Conservation (phyloP, 2,797 vertebrate genomes). For the Molossus alvarezi region DNA sequence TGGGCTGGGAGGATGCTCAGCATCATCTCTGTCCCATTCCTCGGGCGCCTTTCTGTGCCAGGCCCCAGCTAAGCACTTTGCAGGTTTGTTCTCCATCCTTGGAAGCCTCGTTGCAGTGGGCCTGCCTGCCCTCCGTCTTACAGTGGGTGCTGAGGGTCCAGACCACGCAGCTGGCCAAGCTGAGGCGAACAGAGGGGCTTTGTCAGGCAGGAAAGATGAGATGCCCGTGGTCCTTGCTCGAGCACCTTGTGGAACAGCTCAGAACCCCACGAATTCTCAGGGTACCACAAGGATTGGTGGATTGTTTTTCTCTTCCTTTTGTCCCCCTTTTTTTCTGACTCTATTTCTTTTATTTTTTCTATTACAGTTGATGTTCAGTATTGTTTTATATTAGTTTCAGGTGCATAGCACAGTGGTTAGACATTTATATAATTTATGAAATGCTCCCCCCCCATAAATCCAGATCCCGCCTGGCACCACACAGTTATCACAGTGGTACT, state of each 20-base stretch:
- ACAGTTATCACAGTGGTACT: background rate
- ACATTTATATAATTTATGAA: background rate
- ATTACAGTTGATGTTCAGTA: background rate
- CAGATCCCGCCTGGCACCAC: background rate
- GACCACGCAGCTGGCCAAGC: background rate
- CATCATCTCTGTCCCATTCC: accelerated
- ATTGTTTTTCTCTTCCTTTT: background rate
- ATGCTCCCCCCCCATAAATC: too few relatives aligned
- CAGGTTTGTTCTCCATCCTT: background rate
- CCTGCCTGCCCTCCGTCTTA: background rate
- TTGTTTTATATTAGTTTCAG: background rate
- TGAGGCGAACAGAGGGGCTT: background rate
- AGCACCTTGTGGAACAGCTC: background rate
- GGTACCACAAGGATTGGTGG: accelerated
- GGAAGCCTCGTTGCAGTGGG: background rate
- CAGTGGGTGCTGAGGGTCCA: background rate
- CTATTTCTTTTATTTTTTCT: background rate
- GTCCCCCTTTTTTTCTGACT: background rate
- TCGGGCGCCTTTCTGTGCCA: background rate
- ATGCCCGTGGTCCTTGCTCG: background rate
- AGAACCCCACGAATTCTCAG: background rate
- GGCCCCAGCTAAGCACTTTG: background rate
- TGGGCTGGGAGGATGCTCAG: background rate
- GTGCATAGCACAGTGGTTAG: background rate
- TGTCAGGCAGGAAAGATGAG: background rate